Base-by-base conservation (phyloP, 2,888 invertebrate species). In the Caenorhabditis sp. region DNA sequence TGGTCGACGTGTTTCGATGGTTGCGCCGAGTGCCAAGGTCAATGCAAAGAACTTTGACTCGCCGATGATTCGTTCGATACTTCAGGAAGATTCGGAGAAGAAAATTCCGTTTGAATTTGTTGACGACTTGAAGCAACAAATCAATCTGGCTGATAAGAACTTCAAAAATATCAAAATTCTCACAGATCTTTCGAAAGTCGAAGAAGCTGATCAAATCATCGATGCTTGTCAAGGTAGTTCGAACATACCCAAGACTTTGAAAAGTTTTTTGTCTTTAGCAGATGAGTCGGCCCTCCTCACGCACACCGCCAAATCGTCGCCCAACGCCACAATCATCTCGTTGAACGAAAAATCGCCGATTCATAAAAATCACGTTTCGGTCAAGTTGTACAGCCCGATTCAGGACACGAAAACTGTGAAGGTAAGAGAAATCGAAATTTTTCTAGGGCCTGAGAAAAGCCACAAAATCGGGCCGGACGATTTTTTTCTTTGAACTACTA, bases 51-150 rank as follows among this genome's bases (percentile, higher is more conserved):
- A 68, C 50, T 73, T 73, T 24, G 73, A 73, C 14, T 73, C 73
- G 8, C n/a, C 27, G 3, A 65, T 73, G n/a, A 74, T 74, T 54
- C 58, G 67, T 26, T 59, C 54, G 3, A 69, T 74, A 36, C 61
- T 74, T 17, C 74, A 74, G 19, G 74, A 69, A 53, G 74, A 74
- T 43, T 74, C 74, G 4, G 74, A 74, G 50, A 66, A 74, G 49
- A 74, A 74, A 37, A 74, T 74, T 23, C 74, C 74, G 36, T 69
- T 74, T 36, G 69, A 69, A 55, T 74, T 74, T 43, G 58, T 74
- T 31, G 74, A 74, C 53, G 74, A 74, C 49, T 31, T 73, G 12
- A 62, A 68, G 65, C 66, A 66, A 62, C 74, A 74, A 63, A 69
- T 69, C 57, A 66, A 37, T 8, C 60, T 74, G 4, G 74, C 74